A percentile compares a stretch with the other conserved stretches of the same genome.
These are phyloP conservation scores for Macquaria australasica DNA, from an alignment of 2,113 vertebrate species.

Conservation along the genomic window DNA sequence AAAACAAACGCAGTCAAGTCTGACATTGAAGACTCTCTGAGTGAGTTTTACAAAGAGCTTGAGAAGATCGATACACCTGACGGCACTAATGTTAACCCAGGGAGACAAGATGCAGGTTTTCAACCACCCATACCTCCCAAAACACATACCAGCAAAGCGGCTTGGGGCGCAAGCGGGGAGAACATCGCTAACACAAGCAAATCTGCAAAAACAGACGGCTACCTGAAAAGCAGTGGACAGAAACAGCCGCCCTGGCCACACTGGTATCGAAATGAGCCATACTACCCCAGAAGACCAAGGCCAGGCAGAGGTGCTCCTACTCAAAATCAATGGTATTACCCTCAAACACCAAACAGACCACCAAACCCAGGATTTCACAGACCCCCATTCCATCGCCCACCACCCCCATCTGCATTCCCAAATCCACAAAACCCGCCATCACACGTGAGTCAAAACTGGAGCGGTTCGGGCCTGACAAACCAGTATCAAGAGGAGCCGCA, in stretches of 20 bases:
- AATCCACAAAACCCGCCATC: constrained; percentile 34
- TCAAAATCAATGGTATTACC: constrained; percentile 39
- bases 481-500: constrained; percentile 1
- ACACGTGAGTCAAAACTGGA: constrained; percentile 4
- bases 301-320: background rate
- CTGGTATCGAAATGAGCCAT: constrained; percentile 68
- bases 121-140: background rate
- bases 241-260: constrained; percentile 35
- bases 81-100: background rate
- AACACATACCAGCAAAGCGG: background rate
- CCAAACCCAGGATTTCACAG: constrained; percentile 39
- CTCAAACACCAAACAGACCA: constrained; percentile 30
- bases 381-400: constrained; percentile 36
- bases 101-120: background rate
- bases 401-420: constrained; percentile 38
- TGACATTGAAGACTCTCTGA: constrained; percentile 77
- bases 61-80: constrained; percentile 65
- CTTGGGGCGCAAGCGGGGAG: background rate
- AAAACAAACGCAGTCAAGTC: background rate
- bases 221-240: constrained; percentile 8
- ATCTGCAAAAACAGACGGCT: constrained; percentile 11
- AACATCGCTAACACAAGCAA: background rate
- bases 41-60: constrained; percentile 85
- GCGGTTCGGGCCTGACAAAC: background rate
- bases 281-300: constrained; percentile 48